phyloP scores from a whole-genome alignment of 2,113 vertebrate species.

The Atractosteus spatula region DNA sequence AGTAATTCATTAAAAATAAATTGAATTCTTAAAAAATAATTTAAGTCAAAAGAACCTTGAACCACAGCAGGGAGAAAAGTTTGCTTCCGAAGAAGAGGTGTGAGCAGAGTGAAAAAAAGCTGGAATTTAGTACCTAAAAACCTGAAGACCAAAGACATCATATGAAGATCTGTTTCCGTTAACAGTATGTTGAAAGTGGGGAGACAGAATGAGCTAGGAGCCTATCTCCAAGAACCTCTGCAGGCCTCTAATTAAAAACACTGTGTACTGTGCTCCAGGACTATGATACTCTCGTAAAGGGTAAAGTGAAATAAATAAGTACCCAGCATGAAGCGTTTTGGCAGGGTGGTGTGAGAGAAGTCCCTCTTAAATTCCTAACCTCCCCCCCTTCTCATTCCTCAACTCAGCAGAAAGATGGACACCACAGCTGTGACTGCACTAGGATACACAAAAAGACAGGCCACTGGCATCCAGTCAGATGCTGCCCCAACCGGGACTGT shows the following conservation, averaged over 20 bases:
- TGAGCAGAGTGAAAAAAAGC: neutral
- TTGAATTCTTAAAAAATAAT: too few species aligned
- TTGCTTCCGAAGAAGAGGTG: neutral
- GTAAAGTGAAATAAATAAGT: slow-evolving; percentile 21
- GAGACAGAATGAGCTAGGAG: neutral
- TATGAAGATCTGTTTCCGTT: neutral
- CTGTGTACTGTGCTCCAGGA: slow-evolving; percentile 49
- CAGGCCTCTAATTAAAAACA: slow-evolving; percentile 42
- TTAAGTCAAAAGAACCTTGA: too few species aligned
- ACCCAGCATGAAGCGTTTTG: slow-evolving; percentile 5
- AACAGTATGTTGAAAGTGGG: neutral
- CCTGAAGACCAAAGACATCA: neutral
- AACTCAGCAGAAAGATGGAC: neutral
- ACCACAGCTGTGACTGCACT: neutral
- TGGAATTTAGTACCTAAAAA: neutral
- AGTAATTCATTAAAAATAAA: too few species aligned
- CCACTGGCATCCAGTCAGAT: neutral
- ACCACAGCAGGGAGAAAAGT: neutral
- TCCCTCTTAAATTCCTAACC: neutral
- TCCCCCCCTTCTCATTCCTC: neutral
- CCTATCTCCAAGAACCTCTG: neutral
- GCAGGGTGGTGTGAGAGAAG: slow-evolving; percentile 38
- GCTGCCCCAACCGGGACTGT: neutral
- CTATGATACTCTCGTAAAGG: slow-evolving; percentile 39
- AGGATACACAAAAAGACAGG: neutral